Conservation (phyloP, 2,888 invertebrate genomes). For the Cephonodes hylas region DNA sequence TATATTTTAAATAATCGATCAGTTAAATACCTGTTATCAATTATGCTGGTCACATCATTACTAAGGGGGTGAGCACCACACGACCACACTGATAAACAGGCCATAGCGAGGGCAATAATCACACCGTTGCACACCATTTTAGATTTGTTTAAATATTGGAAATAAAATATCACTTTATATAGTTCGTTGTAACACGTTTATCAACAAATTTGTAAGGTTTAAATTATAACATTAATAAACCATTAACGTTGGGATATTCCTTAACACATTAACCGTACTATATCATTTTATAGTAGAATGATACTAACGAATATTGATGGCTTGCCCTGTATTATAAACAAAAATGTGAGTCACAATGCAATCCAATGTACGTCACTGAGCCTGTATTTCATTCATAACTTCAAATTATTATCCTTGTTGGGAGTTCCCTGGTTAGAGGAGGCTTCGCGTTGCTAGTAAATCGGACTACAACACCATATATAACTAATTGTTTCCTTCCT, state of each 20-base stretch:
- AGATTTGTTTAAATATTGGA: background rate
- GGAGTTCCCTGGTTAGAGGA: slow-evolving; percentile 24
- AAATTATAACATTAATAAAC: background rate
- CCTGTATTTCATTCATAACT: slow-evolving; percentile 13
- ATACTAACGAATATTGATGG: slow-evolving; percentile 27
- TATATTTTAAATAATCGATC: background rate
- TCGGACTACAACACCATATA: slow-evolving; percentile 2
- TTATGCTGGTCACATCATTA: background rate
- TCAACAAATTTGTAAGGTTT: slow-evolving; percentile 2
- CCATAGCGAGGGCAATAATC: background rate
- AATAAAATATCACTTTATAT: background rate
- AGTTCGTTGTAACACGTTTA: background rate
- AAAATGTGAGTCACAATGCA: slow-evolving; percentile 10
- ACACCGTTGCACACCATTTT: background rate
- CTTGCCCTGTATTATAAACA: slow-evolving; percentile 30
- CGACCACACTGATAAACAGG: background rate
- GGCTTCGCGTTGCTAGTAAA: background rate
- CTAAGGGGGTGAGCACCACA: background rate
- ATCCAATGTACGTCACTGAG: slow-evolving; percentile 6
- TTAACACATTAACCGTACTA: slow-evolving; percentile 39
- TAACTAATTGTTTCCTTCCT: slow-evolving; percentile 20
- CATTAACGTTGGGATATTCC: slow-evolving; percentile 26
- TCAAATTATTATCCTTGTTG: slow-evolving; percentile 23
- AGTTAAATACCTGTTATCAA: background rate
- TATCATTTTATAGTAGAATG: slow-evolving; percentile 38